Conservation (phyloP, 2,113 vertebrate species). For the Oriolus oriolus region DNA sequence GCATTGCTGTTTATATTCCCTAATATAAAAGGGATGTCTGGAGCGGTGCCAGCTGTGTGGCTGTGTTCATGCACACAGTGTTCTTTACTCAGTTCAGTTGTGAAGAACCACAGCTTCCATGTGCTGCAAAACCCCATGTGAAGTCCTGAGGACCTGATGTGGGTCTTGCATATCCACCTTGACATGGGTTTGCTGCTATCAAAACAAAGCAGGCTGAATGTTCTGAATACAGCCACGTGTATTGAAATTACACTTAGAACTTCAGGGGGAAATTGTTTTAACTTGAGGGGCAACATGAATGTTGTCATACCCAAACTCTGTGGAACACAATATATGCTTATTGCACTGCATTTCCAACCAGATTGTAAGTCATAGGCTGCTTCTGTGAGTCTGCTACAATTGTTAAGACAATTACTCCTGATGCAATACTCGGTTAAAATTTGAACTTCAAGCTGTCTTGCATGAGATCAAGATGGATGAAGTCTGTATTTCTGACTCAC, state of each 20-base stretch:
- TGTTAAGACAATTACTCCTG: neutral
- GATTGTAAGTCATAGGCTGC: neutral
- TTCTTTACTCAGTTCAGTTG: neutral
- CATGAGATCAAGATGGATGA: neutral
- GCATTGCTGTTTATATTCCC: neutral
- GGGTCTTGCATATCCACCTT: neutral
- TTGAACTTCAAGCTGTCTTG: neutral
- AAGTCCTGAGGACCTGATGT: neutral
- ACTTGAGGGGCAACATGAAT: neutral
- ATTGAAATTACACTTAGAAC: neutral
- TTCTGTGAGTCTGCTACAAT: neutral
- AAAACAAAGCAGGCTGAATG: neutral
- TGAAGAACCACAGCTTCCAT: neutral
- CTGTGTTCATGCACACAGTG: neutral
- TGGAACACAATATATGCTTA: neutral
- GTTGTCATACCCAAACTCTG: neutral
- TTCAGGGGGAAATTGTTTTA: neutral
- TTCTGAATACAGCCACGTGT: neutral
- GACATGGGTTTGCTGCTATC: neutral
- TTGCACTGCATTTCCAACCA: neutral
- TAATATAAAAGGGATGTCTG: neutral
- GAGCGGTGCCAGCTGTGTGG: neutral
- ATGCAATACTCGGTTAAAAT: neutral
- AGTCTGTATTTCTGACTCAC: neutral
- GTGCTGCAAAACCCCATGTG: neutral